Evolutionary conservation across 2,888 invertebrate species (phyloP), one percentile per base, ranked within the genome.

Genomic region (Hydrotaea cyrtoneurina): DNA sequence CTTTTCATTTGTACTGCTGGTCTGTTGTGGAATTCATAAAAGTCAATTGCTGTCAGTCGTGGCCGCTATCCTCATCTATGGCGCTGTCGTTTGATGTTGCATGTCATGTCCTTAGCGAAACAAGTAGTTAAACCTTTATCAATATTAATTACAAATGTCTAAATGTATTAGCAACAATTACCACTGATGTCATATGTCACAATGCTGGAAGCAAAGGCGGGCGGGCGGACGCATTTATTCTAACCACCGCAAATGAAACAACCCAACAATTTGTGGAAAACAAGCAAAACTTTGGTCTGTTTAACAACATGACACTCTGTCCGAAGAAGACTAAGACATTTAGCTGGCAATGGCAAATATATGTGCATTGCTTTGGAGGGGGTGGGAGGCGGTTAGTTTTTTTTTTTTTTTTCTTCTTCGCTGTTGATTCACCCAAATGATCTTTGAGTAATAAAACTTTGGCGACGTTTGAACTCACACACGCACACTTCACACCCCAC

Each of bases 81-180:
- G 1, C 50, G 55, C 21, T 21, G 55, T 1, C 55, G 11, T 55
- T 23, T 55, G 55, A 55, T 55, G 59, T 59, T 23, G 26, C 59
- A 59, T 59, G 59, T 59, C 15, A 7, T 23, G 23, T 59, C 26
- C 23, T 23, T 15, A 11, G 10, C 11, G 26, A 23, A 17, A 36
- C 15, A 64, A 64, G 64, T 17, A 64, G 64, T 64, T 36, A 78
- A 79, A 74, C 85, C 77, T 85, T 85, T 85, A 84, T 82, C 79
- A 85, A 82, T 82, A 82, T 85, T 85, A 85, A 85, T 82, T 82
- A 80, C 19, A 82, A 82, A 69, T 85, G 85, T 74, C 85, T 77
- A 77, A 82, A 78, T 85, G 62, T 76, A 82, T 85, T 79, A 85
- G 76, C 69, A 80, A 71, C 82, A 82, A 85, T 82, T 77, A 80